Base-by-base conservation (phyloP, 1,140 invertebrate genomes). In the Drosophila lacertosa region DNA sequence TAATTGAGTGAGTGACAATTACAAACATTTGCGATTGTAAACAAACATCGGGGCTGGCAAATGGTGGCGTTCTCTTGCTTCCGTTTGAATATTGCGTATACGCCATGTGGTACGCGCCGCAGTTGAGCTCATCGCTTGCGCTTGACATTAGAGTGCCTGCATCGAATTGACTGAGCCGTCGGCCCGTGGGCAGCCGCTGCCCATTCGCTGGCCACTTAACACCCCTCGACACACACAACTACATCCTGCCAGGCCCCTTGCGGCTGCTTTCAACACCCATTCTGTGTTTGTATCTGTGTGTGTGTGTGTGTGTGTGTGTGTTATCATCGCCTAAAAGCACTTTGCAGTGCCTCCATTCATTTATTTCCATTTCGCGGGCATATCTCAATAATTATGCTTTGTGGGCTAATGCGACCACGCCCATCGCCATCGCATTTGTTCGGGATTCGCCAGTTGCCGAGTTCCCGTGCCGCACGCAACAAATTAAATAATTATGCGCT, bases 401-500 rank as follows among this genome's bases (percentile, higher is more conserved):
- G 26, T 70, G 33, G 68, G 40, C 69, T 59, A 60, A 73, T 67
- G 68, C 53, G 54, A 48, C 67, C 24, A 55, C 60, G 60, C 60
- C 60, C 60, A 32, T 20, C 4, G 45, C 60, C 60, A 32, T 20
- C 4, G 45, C 24, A 26, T 76, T 76, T 50, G 55, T 77, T 51
- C 39, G 45, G 40, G 47, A 40, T 50, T 32, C 13, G 16, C 16
- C 54, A 47, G 58, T 65, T 48, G 54, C 63, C 48, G 29, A 53
- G 37, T 29, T 26, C 32, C 9, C 18, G 10, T 11, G 32, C 13
- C 29, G 37, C 53, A 62, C 51, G 10, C 40, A 50, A 47, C 71
- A 54, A 81, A 81, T 81, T 81, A 77, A 82, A 77, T 82, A 82
- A 74, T 82, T 81, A 82, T 73, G 55, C 74, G 78, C 73, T 58